Evolutionary conservation across 1,140 invertebrate species (phyloP).

Genomic region (Polypedilum pembai): DNA sequence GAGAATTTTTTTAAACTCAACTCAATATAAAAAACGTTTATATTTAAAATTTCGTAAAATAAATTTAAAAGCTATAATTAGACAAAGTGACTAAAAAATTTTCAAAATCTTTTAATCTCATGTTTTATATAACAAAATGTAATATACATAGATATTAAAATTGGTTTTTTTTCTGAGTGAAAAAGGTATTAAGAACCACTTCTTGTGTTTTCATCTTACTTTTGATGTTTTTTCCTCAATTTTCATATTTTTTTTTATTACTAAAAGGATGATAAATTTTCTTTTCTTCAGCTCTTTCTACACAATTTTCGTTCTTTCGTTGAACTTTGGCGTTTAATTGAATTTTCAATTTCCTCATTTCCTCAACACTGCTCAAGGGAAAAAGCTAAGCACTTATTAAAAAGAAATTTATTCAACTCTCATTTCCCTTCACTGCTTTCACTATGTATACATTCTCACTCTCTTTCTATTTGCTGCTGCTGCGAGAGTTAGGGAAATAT

Average conservation of each 20-base stretch:
- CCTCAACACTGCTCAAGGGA: background rate
- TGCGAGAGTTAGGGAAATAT: too few relatives aligned
- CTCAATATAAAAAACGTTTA: too few relatives aligned
- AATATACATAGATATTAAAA: background rate
- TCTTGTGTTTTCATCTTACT: background rate
- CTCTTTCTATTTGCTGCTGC: too few relatives aligned
- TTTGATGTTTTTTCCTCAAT: constrained; percentile 9
- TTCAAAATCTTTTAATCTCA: too few relatives aligned
- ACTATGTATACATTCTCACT: too few relatives aligned
- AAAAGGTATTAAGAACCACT: background rate
- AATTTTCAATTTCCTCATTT: constrained; percentile 19
- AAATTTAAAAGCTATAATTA: too few relatives aligned
- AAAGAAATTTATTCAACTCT: constrained; percentile 19
- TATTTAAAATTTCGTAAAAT: too few relatives aligned
- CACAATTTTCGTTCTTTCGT: background rate
- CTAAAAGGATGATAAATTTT: constrained; percentile 15
- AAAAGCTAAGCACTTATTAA: constrained; percentile 18
- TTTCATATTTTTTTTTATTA: background rate
- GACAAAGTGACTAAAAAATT: too few relatives aligned
- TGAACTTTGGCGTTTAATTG: constrained; percentile 17
- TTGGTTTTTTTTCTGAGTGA: background rate
- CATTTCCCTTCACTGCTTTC: background rate
- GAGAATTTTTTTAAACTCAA: too few relatives aligned
- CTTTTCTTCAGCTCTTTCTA: background rate
- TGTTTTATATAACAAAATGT: too few relatives aligned